Evolutionary conservation across 2,797 vertebrate species (phyloP).

Genomic region (Huso huso): DNA sequence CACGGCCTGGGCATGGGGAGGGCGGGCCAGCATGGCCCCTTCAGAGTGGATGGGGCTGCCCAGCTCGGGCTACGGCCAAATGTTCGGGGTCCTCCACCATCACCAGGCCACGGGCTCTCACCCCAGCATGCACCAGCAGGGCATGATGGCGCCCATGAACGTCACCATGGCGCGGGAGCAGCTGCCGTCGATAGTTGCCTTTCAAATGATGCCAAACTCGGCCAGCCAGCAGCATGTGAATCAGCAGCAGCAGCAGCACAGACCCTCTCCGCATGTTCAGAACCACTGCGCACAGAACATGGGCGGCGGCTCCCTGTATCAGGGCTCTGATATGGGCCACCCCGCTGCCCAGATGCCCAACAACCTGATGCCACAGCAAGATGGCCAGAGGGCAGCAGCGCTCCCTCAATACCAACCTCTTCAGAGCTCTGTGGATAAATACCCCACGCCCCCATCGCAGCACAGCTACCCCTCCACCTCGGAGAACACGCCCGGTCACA

Average conservation of each 20-base stretch:
- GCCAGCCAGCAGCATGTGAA: conserved; percentile 49
- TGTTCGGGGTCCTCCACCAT: conserved; percentile 71
- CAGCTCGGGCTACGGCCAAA: conserved; percentile 74
- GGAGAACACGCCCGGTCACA: conserved; percentile 79
- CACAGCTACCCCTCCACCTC: conserved; percentile 77
- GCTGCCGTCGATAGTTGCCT: conserved; percentile 86
- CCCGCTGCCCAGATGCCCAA: conserved; percentile 40
- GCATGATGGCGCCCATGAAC: conserved; percentile 70
- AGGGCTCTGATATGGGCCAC: conserved; percentile 72
- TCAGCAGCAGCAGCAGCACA: conserved; percentile 60
- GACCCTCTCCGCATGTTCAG: conserved; percentile 38
- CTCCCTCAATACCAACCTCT: conserved; percentile 76
- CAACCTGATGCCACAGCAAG: conserved; percentile 57
- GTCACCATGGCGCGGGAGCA: conserved; percentile 76
- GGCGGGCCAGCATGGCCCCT: conserved; percentile 33
- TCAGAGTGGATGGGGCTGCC: conserved; percentile 74
- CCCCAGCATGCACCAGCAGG: conserved; percentile 61
- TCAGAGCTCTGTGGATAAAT: conserved; percentile 88
- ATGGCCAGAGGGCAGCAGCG: conserved; percentile 62
- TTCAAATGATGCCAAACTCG: conserved; percentile 79
- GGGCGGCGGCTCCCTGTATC: conserved; percentile 59
- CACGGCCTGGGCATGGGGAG: conserved; percentile 47
- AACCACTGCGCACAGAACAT: conserved; percentile 63
- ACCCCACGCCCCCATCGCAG: conserved; percentile 87
- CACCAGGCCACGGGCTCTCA: conserved; percentile 68